Evolutionary conservation across 2,113 vertebrate genomes (phyloP).

Genomic region (Anguilla japonica): DNA sequence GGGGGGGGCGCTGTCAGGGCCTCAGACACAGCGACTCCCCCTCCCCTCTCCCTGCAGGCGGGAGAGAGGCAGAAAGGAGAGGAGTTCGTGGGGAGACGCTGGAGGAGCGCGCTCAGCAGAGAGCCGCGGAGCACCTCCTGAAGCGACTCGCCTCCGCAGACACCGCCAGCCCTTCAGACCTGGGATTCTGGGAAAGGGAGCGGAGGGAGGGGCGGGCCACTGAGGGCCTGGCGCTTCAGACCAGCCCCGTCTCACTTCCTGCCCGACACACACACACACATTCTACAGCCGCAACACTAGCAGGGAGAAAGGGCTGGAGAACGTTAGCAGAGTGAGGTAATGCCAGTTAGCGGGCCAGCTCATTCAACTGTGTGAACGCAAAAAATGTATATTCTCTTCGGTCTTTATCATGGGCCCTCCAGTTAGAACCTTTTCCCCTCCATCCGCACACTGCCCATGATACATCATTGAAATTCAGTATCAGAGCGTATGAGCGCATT

Average conservation of each 20-base stretch:
- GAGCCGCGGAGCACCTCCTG: neutral
- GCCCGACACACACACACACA: too few relatives aligned
- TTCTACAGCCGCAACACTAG: too few relatives aligned
- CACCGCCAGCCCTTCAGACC: neutral
- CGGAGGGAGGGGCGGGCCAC: neutral
- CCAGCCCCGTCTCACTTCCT: neutral
- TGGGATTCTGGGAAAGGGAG: neutral
- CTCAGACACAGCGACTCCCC: neutral
- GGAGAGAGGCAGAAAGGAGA: neutral
- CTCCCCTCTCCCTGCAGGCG: too few relatives aligned
- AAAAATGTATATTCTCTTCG: neutral
- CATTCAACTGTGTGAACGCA: neutral
- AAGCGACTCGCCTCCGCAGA: neutral
- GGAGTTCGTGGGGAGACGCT: neutral
- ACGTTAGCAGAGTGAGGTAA: too few relatives aligned
- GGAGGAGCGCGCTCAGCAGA: neutral
- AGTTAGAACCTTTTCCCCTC: neutral
- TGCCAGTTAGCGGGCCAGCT: too few relatives aligned
- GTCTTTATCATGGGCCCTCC: neutral
- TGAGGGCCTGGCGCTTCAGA: neutral
- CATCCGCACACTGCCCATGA: neutral
- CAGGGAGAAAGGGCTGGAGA: too few relatives aligned
- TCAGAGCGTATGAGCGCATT: neutral
- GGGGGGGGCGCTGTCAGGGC: neutral
- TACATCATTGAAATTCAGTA: slow-evolving; percentile 4